Percentiles rank a stretch among this genome's conserved stretches.
These are phyloP conservation scores for Heterotis niloticus DNA, from an alignment of 2,113 vertebrate species.

Conservation along the genomic window DNA sequence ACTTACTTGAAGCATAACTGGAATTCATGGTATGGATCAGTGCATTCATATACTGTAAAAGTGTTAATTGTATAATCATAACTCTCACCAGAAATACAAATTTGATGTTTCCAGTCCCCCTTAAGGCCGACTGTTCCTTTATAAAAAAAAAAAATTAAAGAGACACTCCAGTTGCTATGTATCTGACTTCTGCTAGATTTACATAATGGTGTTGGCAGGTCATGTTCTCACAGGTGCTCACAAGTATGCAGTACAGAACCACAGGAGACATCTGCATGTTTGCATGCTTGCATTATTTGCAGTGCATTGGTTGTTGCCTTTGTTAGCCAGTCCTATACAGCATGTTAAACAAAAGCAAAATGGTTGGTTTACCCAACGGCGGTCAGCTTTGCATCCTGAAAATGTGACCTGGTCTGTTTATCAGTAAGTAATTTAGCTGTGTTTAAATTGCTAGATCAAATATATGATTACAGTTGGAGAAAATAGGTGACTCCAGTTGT, in stretches of 20 bases:
- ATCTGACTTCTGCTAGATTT: neutral
- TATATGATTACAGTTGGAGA: no score
- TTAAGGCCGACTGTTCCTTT: no score
- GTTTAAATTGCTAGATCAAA: no score
- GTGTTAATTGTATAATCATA: neutral
- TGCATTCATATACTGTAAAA: neutral
- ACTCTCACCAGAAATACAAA: no score
- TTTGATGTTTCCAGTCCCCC: no score
- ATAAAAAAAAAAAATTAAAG: no score
- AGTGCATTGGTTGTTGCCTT: neutral
- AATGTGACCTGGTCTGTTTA: neutral
- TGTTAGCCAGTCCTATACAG: neutral
- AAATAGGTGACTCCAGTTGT: no score
- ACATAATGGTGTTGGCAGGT: constrained; percentile 12
- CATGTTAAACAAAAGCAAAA: neutral
- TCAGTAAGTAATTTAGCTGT: neutral
- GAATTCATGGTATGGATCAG: neutral
- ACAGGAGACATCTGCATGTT: neutral
- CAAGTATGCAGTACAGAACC: constrained; percentile 5
- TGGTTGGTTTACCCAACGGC: neutral
- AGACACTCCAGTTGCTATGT: no score
- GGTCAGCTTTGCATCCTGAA: neutral
- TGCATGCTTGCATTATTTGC: neutral
- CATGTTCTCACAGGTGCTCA: neutral
- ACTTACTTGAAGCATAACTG: neutral